Evolutionary conservation across 2,888 invertebrate species (phyloP).

Genomic region (Oligia fasciuncula): DNA sequence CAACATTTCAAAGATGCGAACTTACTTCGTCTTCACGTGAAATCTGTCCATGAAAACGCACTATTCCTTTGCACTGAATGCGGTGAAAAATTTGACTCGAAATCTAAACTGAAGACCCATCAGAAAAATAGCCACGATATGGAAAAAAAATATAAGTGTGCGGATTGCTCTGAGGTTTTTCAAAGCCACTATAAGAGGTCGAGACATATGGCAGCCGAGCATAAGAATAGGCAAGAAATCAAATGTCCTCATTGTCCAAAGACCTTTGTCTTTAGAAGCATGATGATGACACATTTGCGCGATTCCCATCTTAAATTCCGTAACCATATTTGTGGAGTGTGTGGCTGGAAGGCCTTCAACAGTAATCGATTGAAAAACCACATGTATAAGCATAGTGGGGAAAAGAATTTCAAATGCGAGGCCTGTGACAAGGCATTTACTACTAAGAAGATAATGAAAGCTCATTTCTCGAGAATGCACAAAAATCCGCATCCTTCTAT

Average conservation of each 20-base stretch:
- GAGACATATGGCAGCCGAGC: conserved; percentile 83
- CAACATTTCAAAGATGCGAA: conserved; percentile 84
- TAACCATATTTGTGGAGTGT: conserved; percentile 82
- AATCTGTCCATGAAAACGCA: conserved; percentile 81
- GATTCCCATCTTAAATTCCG: conserved; percentile 85
- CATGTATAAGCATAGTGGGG: conserved; percentile 87
- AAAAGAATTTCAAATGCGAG: conserved; percentile 86
- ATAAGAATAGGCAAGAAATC: conserved; percentile 82
- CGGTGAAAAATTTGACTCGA: conserved; percentile 86
- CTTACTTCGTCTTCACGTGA: conserved; percentile 80
- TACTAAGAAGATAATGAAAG: conserved; percentile 85
- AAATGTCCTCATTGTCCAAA: conserved; percentile 87
- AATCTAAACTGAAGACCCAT: conserved; percentile 87
- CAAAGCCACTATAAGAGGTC: conserved; percentile 84
- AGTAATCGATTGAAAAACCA: conserved; percentile 88
- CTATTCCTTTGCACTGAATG: conserved; percentile 83
- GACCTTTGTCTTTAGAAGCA: conserved; percentile 84
- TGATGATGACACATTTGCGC: conserved; percentile 86
- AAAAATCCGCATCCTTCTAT: conserved; percentile 70
- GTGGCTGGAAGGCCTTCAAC: conserved; percentile 85
- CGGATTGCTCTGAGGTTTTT: conserved; percentile 82
- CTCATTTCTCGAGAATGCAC: conserved; percentile 85
- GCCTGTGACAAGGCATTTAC: conserved; percentile 85
- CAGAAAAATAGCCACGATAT: conserved; percentile 83
- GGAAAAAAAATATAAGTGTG: conserved; percentile 88